phyloP scores from a whole-genome alignment of 2,888 invertebrate species.

The Tyria jacobaeae region DNA sequence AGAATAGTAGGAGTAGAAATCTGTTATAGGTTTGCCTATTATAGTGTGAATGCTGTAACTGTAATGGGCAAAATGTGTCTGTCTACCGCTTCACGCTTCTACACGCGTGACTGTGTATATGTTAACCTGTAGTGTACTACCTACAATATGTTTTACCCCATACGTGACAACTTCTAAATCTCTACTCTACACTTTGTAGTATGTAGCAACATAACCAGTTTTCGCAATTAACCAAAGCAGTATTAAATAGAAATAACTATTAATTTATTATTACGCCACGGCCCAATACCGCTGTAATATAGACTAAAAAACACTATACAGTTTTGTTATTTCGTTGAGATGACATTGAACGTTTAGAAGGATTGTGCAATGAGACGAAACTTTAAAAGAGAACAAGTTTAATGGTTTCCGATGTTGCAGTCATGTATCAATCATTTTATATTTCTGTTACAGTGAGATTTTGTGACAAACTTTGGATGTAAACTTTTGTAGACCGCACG shows the following conservation, averaged over 20 bases:
- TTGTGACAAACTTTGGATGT: background rate
- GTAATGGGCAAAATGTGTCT: too few relatives aligned
- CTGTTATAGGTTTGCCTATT: too few relatives aligned
- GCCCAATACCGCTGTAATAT: constrained; percentile 17
- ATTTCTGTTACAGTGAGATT: too few relatives aligned
- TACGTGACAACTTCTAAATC: too few relatives aligned
- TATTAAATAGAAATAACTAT: constrained; percentile 22
- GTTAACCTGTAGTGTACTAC: too few relatives aligned
- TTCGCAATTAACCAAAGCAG: constrained; percentile 10
- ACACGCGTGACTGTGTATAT: too few relatives aligned
- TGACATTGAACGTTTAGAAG: constrained; percentile 31
- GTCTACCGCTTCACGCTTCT: too few relatives aligned
- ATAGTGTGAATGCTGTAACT: too few relatives aligned
- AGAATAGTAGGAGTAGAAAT: too few relatives aligned
- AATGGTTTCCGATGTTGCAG: background rate
- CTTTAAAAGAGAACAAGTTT: constrained; percentile 23
- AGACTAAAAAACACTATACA: constrained; percentile 26
- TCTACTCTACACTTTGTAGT: background rate
- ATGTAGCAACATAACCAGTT: constrained; percentile 1
- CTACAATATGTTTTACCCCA: background rate
- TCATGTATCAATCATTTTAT: constrained; percentile 4
- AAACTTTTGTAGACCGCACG: background rate
- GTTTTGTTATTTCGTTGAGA: constrained; percentile 21
- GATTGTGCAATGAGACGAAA: constrained; percentile 35
- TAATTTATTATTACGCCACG: constrained; percentile 30